Evolutionary conservation across 2,797 vertebrate species (phyloP).

Genomic region (Mormyrops boulengeri): DNA sequence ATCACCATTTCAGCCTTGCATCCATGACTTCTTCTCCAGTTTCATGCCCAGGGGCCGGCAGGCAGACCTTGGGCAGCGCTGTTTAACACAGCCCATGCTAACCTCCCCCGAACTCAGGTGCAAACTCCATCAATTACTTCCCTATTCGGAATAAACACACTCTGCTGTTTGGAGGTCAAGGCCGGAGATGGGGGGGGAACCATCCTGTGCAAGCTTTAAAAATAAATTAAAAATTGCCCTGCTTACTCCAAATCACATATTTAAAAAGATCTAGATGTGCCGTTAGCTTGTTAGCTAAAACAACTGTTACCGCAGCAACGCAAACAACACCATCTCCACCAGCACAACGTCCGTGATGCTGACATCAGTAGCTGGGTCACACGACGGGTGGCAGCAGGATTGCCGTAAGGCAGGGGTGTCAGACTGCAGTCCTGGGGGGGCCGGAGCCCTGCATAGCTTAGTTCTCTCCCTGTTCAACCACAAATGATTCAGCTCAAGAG

Average conservation of each 20-base stretch:
- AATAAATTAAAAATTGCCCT: neutral
- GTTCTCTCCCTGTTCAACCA: too few relatives aligned
- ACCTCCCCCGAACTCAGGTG: neutral
- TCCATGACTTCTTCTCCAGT: neutral
- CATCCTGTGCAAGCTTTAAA: neutral
- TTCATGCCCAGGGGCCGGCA: neutral
- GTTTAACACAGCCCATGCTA: neutral
- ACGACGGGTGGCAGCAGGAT: neutral
- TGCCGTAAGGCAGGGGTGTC: neutral
- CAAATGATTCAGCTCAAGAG: too few relatives aligned
- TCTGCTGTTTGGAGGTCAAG: neutral
- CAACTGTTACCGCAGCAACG: neutral
- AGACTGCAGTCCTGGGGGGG: too few relatives aligned
- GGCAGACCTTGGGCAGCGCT: neutral
- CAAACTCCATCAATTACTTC: neutral
- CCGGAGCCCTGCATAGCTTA: too few relatives aligned
- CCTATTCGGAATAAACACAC: neutral
- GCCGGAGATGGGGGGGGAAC: neutral
- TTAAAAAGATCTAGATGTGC: neutral
- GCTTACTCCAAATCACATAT: neutral
- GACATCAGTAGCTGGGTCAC: neutral
- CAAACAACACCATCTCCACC: neutral
- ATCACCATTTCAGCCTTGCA: neutral
- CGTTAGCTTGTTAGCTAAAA: neutral
- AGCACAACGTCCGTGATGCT: neutral